A percentile compares a stretch with the other conserved stretches of the same genome.
These are phyloP conservation scores for Anhinga rufa DNA, from an alignment of 2,113 vertebrate genomes.

Conservation along the genomic window DNA sequence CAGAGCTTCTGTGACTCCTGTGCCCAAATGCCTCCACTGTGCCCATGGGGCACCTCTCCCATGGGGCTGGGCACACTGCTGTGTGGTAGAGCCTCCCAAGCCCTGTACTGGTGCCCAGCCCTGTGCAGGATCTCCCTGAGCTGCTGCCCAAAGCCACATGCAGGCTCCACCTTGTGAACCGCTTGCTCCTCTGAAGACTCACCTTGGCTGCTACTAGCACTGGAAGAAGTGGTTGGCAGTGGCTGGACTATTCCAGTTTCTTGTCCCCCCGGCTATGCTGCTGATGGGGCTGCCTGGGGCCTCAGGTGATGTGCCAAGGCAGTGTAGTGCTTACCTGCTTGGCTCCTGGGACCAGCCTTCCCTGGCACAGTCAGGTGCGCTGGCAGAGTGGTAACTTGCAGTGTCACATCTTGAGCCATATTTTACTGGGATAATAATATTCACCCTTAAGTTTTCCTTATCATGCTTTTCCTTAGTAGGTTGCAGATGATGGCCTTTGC, in stretches of 20 bases:
- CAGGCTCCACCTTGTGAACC: neutral
- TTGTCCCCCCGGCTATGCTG: neutral
- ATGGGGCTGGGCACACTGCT: neutral
- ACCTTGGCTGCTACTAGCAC: neutral
- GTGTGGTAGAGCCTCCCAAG: fast-evolving
- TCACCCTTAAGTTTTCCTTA: neutral
- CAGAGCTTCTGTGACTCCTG: neutral
- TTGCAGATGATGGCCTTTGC: neutral
- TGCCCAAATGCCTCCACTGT: neutral
- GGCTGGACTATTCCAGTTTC: neutral
- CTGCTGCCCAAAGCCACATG: neutral
- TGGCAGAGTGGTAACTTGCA: neutral
- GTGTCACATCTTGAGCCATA: neutral
- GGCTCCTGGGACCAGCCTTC: neutral
- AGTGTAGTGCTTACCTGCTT: fast-evolving
- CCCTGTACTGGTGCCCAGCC: neutral
- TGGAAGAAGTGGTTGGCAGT: neutral
- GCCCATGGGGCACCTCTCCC: fast-evolving
- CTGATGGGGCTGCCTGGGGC: fast-evolving
- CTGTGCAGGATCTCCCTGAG: fast-evolving
- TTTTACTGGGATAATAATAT: neutral
- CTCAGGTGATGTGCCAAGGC: fast-evolving
- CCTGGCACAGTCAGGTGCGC: neutral
- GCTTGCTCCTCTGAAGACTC: neutral
- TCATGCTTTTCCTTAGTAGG: neutral